Percentiles rank a stretch among this genome's conserved stretches.
phyloP scores from a whole-genome alignment of 2,888 invertebrate species.

The Eupeodes latifasciatus region DNA sequence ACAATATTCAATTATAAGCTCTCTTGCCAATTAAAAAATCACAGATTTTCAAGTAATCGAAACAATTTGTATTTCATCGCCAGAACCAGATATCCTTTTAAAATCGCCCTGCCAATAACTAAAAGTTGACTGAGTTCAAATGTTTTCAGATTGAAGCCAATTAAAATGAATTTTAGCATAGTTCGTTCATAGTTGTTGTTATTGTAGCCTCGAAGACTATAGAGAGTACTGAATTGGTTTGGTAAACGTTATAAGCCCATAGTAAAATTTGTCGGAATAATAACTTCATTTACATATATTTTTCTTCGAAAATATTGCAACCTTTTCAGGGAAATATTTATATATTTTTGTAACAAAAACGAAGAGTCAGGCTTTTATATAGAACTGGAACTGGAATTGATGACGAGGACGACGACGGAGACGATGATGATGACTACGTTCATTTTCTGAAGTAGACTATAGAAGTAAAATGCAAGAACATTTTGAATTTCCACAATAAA shows the following conservation, averaged over 20 bases:
- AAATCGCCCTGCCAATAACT: constrained; percentile 9
- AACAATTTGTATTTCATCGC: constrained; percentile 10
- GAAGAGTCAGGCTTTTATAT: background rate
- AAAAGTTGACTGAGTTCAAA: constrained; percentile 5
- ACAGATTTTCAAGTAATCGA: background rate
- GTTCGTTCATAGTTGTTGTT: background rate
- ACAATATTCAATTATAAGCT: background rate
- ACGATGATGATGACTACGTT: background rate
- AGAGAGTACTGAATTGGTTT: background rate
- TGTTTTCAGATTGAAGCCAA: constrained; percentile 10
- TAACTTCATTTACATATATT: constrained; percentile 9
- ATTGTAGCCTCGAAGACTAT: background rate
- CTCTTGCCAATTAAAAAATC: background rate
- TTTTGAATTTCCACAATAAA: background rate
- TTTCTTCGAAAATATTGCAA: constrained; percentile 16
- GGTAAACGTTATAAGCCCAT: background rate
- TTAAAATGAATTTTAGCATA: constrained; percentile 1
- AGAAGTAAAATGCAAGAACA: background rate
- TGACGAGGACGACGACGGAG: background rate
- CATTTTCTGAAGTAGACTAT: background rate
- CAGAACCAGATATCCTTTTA: background rate
- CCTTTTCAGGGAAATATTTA: background rate
- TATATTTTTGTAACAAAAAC: background rate
- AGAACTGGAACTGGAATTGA: background rate
- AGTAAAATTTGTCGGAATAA: constrained; percentile 1